Percentiles rank a stretch among this genome's conserved stretches.
phyloP scores from a whole-genome alignment of 2,888 invertebrate genomes.

The Tyria jacobaeae region DNA sequence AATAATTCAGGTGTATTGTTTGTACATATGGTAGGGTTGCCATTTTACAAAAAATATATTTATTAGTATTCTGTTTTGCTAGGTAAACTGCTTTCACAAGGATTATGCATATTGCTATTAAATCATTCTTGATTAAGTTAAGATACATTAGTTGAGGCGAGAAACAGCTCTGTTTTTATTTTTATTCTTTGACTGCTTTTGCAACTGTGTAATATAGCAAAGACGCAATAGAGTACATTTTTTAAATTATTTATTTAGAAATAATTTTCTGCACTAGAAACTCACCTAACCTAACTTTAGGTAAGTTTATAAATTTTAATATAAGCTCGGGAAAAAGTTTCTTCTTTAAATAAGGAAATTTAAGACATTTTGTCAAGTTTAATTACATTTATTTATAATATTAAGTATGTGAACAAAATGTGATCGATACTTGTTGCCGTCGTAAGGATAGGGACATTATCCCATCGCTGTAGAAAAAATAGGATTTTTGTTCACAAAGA shows the following conservation, averaged over 20 bases:
- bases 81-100: neutral
- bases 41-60: conserved; percentile 16
- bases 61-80: neutral
- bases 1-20: conserved; percentile 1
- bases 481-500: no score
- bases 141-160: neutral
- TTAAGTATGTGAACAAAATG: no score
- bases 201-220: neutral
- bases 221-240: neutral
- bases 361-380: no score
- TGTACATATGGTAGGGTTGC: neutral
- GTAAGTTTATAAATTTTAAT: no score
- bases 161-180: no score
- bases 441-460: no score
- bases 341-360: no score
- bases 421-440: no score
- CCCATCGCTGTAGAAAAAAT: no score
- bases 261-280: neutral
- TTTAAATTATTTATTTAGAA: neutral
- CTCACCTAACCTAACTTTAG: neutral
- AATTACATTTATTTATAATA: no score
- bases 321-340: no score
- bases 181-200: no score
- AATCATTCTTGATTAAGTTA: neutral
- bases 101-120: neutral